Evolutionary conservation across 1,140 invertebrate genomes (phyloP), one percentile per base, ranked within the genome.

Genomic region (Drosophila sechellia): DNA sequence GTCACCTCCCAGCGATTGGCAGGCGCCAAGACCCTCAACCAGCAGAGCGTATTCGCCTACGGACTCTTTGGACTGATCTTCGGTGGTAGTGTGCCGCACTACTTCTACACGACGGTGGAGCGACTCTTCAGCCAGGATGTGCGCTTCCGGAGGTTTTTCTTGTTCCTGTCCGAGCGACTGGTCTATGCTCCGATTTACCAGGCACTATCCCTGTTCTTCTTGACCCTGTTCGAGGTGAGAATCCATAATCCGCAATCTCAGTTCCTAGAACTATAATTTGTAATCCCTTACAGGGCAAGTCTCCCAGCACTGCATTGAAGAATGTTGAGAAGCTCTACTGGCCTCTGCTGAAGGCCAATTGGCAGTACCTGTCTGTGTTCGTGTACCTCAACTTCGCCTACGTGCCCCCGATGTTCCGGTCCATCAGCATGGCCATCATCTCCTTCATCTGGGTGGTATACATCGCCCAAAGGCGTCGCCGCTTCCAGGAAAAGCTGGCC

Each of bases 401-500:
- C 78, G 94, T 96, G 8, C 95, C 95, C 17, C 95, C 95, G 74
- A 94, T 96, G 94, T 91, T 96, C 20, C 91, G 95, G 74, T 95
- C 95, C 8, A 92, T 96, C 3, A 93, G 94, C 43, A 93, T 94
- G 77, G 95, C 95, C 89, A 73, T 96, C 8, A 94, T 96, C 61
- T 94, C 95, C 50, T 95, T 96, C 69, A 93, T 95, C 48, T 96
- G 95, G 95, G 93, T 94, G 4, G 94, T 96, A 80, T 96, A 95
- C 78, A 74, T 96, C 27, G 95, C 95, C 10, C 93, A 93, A 49
- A 92, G 93, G 60, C 92, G 94, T 50, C 84, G 93, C 61, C 90
- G 81, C n/a, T 81, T 86, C 20, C 76, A 90, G 64, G 81, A 91
- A 12, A 86, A 81, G 42, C 63, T 58, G 64, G 70, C 71, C 13